A percentile compares a stretch with the other conserved stretches of the same genome.
These are phyloP conservation scores for Trichogramma evanescens DNA, from an alignment of 2,888 invertebrate genomes.

Conservation along the genomic window DNA sequence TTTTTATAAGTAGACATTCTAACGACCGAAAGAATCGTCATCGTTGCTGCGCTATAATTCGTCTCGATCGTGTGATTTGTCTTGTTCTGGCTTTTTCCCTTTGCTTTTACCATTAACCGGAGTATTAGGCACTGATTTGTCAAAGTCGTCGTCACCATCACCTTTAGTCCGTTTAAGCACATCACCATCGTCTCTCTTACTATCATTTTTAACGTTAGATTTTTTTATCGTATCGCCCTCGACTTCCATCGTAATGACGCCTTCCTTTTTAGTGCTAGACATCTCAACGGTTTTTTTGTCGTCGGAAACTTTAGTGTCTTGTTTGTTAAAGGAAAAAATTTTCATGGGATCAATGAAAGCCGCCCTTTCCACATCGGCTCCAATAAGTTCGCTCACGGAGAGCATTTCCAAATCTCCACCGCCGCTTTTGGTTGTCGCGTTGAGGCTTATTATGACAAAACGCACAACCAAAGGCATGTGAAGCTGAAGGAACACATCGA, in stretches of 20 bases:
- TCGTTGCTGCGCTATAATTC: too few relatives aligned
- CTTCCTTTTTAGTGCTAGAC: constrained; percentile 4
- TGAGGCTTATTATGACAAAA: constrained; percentile 8
- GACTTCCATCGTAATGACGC: constrained; percentile 12
- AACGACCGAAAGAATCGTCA: too few relatives aligned
- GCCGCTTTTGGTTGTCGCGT: background rate
- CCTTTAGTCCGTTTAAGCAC: constrained; percentile 5
- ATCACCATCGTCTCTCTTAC: background rate
- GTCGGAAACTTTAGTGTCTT: background rate
- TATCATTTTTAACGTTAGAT: background rate
- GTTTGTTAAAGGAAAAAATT: background rate
- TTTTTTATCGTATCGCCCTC: constrained; percentile 5
- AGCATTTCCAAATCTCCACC: constrained; percentile 8
- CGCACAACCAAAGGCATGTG: constrained; percentile 12
- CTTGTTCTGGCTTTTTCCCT: too few relatives aligned
- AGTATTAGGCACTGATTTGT: constrained; percentile 18
- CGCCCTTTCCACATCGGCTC: background rate
- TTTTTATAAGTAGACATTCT: too few relatives aligned
- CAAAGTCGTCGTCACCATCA: constrained; percentile 10
- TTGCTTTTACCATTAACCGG: constrained; percentile 1
- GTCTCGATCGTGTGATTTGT: too few relatives aligned
- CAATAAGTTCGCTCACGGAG: constrained; percentile 10
- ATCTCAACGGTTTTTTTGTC: constrained; percentile 11
- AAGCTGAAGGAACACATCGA: constrained; percentile 16
- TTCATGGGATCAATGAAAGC: constrained; percentile 7